A percentile compares a stretch with the other conserved stretches of the same genome.
phyloP scores from a whole-genome alignment of 2,113 vertebrate species.

The Camelus dromedarius region DNA sequence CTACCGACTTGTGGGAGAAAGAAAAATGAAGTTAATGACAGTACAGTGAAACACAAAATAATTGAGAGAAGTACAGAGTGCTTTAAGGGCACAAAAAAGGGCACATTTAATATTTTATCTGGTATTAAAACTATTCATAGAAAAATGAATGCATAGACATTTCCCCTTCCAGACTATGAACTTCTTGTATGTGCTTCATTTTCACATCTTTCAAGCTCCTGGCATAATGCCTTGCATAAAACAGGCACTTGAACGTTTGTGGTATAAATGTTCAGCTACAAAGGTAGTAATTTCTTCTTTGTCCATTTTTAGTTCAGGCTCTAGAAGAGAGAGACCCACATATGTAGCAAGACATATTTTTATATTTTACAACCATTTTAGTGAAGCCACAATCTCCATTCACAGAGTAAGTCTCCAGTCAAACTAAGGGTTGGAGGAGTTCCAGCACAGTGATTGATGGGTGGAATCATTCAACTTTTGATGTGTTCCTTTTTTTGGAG shows the following conservation, averaged over 20 bases:
- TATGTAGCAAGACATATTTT: neutral
- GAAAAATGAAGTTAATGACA: neutral
- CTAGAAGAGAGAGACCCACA: conserved; percentile 3
- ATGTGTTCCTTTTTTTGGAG: neutral
- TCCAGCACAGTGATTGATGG: neutral
- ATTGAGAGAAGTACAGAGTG: neutral
- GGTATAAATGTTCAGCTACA: conserved; percentile 18
- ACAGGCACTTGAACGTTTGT: neutral
- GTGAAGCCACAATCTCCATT: neutral
- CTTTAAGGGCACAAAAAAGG: neutral
- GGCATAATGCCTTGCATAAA: neutral
- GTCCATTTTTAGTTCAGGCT: conserved; percentile 41
- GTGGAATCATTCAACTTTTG: neutral
- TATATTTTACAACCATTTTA: conserved; percentile 27
- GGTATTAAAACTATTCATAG: neutral
- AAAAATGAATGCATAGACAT: neutral
- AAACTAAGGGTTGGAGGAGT: neutral
- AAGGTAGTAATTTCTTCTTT: neutral
- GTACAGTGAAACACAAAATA: neutral
- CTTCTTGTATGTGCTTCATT: neutral
- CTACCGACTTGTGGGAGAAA: neutral
- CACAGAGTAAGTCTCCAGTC: neutral
- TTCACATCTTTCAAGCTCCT: neutral
- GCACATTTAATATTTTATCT: neutral
- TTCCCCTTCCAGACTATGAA: neutral